A percentile compares a stretch with the other conserved stretches of the same genome.
phyloP scores from a whole-genome alignment of 2,797 vertebrate genomes.

The Simalia tracyae region DNA sequence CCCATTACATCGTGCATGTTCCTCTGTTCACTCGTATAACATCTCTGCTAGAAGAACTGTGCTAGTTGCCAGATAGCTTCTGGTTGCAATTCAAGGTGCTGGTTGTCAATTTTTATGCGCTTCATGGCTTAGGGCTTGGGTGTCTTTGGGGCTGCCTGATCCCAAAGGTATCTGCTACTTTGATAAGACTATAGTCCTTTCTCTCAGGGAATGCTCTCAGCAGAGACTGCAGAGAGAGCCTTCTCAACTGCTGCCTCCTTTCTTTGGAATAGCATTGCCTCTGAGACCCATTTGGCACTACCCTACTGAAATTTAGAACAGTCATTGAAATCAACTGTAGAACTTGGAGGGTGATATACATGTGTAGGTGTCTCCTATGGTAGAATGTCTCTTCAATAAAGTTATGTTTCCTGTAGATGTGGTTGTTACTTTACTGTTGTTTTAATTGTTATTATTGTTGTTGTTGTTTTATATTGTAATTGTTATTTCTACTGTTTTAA shows the following conservation, averaged over 20 bases:
- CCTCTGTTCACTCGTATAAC: background rate
- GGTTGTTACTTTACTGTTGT: background rate
- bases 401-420: background rate
- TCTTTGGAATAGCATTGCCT: background rate
- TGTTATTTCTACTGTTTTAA: background rate
- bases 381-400: background rate
- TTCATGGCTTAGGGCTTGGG: background rate
- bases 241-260: background rate
- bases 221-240: background rate
- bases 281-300: background rate
- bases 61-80: background rate
- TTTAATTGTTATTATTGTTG: background rate
- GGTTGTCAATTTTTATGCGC: background rate
- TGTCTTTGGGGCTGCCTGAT: background rate
- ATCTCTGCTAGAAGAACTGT: background rate
- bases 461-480: background rate
- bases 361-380: background rate
- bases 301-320: background rate
- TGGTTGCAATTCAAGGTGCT: background rate
- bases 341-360: background rate
- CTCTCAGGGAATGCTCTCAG: background rate
- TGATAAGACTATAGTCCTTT: background rate
- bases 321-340: background rate
- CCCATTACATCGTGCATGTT: too few species aligned
- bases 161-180: background rate